Base-by-base conservation (phyloP, 2,113 vertebrate species). In the Cryptoleucopteryx plumbea region DNA sequence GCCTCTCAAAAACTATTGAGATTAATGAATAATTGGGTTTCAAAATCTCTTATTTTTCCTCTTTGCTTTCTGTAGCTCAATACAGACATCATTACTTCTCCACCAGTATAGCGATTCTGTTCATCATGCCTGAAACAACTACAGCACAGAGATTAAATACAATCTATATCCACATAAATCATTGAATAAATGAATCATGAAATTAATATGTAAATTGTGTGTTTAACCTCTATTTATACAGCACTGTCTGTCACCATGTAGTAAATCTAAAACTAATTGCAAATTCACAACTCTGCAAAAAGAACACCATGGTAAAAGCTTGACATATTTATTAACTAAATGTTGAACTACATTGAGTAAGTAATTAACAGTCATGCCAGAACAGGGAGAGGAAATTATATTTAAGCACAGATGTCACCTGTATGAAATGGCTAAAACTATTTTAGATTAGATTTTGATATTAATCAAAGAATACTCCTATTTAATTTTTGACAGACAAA, bases 191-290 rank as follows among this genome's bases (percentile, higher is more conserved):
- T 98, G 98, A 99, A 98, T 99, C 98, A 99, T 99, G 98, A 99
- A 99, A 99, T 99, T 99, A 99, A 99, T 99, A 99, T 99, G 98
- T 98, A 99, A 99, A 99, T 99, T 99, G 98, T 98, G 98, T 98
- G 98, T 99, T 99, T 99, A 99, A 99, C 98, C 98, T 99, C 98
- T 99, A 98, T 98, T 99, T 99, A 98, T 98, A 98, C 97, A 98
- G 98, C 98, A 98, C 98, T 98, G 98, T 98, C 98, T 99, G 98
- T 99, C 98, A 98, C 98, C 97, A 98, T 98, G 98, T 98, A 98
- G 98, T 99, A 99, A 99, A 99, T 99, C 98, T 99, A 98, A 98
- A 99, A 98, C 98, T 99, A 99, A 99, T 99, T 99, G 98, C 98
- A 98, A 99, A 99, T 98, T 99, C 98, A 98, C 98, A 98, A 98